Evolutionary conservation across 2,888 invertebrate species (phyloP).

Genomic region (Ashinkailepas kermadecensis): DNA sequence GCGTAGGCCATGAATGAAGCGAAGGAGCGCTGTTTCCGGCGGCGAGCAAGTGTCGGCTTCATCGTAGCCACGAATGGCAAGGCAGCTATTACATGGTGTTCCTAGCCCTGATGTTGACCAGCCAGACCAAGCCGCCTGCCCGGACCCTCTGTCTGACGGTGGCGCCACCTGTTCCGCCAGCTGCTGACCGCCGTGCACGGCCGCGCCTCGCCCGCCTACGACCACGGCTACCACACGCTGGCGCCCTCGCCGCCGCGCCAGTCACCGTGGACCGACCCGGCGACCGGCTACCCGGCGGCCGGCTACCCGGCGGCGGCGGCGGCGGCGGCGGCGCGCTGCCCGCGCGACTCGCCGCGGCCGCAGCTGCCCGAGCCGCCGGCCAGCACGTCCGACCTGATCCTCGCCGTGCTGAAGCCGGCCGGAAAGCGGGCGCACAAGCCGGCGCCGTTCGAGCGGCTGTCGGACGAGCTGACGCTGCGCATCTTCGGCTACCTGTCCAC

Average conservation of each 20-base stretch:
- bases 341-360: slow-evolving; percentile 30
- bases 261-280: slow-evolving; percentile 25
- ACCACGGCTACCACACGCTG: slow-evolving; percentile 73
- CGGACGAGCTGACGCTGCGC: slow-evolving; percentile 59
- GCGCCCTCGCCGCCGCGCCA: slow-evolving; percentile 38
- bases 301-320: too few relatives aligned
- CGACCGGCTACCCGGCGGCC: too few relatives aligned
- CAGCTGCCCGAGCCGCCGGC: slow-evolving; percentile 30
- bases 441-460: slow-evolving; percentile 50
- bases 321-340: slow-evolving; percentile 15
- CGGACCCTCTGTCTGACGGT: too few relatives aligned
- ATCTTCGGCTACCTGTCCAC: slow-evolving; percentile 64
- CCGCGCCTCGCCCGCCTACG: slow-evolving; percentile 39
- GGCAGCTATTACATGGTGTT: too few relatives aligned
- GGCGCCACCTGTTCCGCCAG: background rate
- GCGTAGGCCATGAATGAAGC: too few relatives aligned
- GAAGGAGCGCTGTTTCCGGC: too few relatives aligned
- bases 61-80: too few relatives aligned
- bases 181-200: slow-evolving; percentile 27
- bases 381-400: slow-evolving; percentile 38
- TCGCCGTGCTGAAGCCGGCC: slow-evolving; percentile 37
- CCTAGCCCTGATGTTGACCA: too few relatives aligned
- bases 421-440: slow-evolving; percentile 41
- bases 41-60: too few relatives aligned
- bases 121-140: too few relatives aligned